phyloP scores from a whole-genome alignment of 2,888 invertebrate genomes.

The Lampropteryx suffumata region DNA sequence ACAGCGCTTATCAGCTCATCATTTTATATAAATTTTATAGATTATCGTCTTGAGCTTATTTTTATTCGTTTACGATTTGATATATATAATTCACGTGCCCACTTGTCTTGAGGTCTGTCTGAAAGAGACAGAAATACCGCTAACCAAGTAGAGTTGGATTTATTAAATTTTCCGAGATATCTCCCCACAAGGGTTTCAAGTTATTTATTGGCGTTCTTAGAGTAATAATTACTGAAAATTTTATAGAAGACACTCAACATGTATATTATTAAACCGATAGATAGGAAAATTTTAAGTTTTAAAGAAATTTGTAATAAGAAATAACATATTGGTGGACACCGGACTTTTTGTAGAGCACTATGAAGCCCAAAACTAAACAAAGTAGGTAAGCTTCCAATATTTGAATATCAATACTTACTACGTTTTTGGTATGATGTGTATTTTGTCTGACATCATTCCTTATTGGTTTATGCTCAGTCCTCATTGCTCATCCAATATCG shows the following conservation, averaged over 20 bases:
- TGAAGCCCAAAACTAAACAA: too few species aligned
- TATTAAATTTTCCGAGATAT: constrained; percentile 55
- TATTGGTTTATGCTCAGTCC: constrained; percentile 3
- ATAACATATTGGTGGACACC: too few species aligned
- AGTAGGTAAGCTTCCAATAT: too few species aligned
- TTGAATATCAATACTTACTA: too few species aligned
- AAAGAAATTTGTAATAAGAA: too few species aligned
- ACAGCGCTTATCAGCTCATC: too few species aligned
- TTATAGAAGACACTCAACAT: not conserved
- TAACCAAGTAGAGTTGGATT: constrained; percentile 53
- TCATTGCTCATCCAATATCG: constrained; percentile 36
- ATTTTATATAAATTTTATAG: too few species aligned
- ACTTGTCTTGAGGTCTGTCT: constrained; percentile 1
- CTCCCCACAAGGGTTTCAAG: constrained; percentile 23
- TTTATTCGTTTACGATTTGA: not conserved
- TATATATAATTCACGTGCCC: not conserved
- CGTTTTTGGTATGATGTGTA: not conserved
- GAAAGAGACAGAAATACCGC: constrained; percentile 24
- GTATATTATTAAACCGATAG: too few species aligned
- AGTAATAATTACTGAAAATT: not conserved
- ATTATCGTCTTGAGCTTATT: not conserved
- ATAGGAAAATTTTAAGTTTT: too few species aligned
- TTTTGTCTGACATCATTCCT: not conserved
- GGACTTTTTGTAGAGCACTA: too few species aligned
- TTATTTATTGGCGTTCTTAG: constrained; percentile 16